Conservation (phyloP, 2,113 vertebrate genomes). For the Sylvietta virens region DNA sequence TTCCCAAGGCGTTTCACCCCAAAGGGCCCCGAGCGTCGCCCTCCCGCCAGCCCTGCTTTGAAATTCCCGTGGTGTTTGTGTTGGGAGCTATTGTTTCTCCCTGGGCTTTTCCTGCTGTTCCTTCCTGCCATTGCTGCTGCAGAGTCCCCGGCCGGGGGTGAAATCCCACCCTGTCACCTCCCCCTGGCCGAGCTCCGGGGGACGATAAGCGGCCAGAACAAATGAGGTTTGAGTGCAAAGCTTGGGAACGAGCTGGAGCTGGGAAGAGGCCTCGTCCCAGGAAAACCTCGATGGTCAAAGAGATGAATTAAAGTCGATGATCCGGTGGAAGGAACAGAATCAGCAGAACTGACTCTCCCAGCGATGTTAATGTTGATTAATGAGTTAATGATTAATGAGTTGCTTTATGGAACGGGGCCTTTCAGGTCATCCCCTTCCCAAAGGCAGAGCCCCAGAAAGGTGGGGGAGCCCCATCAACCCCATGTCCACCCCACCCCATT, state of each 20-base stretch:
- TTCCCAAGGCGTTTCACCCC: not conserved
- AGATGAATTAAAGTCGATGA: not conserved
- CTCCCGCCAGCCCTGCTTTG: not conserved
- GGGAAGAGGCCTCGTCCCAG: not conserved
- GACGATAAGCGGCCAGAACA: not conserved
- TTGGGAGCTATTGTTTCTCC: conserved; percentile 26
- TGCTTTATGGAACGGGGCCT: not conserved
- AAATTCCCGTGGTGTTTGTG: not conserved
- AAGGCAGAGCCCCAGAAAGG: not conserved
- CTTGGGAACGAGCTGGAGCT: not conserved
- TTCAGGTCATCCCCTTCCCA: not conserved
- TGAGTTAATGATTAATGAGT: no score
- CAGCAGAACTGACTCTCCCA: not conserved
- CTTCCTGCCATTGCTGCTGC: conserved; percentile 21
- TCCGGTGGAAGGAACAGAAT: not conserved
- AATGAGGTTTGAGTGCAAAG: not conserved
- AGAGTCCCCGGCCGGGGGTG: not conserved
- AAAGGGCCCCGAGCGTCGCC: not conserved
- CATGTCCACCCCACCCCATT: not conserved
- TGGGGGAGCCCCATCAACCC: not conserved
- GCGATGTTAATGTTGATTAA: not conserved
- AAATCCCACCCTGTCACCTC: not conserved
- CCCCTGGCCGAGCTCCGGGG: not conserved
- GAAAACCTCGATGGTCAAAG: not conserved
- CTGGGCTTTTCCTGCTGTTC: conserved; percentile 38